Evolutionary conservation across 1,140 invertebrate genomes (phyloP).

Genomic region (Helicoverpa armigera): DNA sequence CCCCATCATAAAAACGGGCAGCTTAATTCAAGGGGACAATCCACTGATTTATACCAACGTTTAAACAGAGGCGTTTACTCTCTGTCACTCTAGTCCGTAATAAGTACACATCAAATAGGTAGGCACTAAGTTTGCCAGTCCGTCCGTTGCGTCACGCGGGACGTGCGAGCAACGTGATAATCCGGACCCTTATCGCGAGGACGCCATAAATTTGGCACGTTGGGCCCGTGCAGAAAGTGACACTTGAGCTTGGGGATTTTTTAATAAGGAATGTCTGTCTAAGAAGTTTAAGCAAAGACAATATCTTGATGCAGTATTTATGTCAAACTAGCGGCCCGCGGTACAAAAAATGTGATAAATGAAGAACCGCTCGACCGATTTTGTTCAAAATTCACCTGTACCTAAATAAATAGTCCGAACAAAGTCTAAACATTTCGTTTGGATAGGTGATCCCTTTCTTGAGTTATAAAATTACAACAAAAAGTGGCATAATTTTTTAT

Average conservation of each 20-base stretch:
- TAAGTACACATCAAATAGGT: conserved; percentile 39
- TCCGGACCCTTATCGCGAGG: conserved; percentile 24
- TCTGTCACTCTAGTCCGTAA: conserved; percentile 13
- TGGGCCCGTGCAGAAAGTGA: conserved; percentile 4
- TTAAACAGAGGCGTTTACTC: conserved; percentile 13
- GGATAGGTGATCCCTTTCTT: no score
- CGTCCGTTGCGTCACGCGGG: conserved; percentile 26
- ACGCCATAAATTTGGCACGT: conserved; percentile 29
- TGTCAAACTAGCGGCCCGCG: no score
- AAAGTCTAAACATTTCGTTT: no score
- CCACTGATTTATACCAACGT: conserved; percentile 25
- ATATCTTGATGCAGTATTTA: no score
- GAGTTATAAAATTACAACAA: no score
- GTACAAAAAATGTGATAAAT: no score
- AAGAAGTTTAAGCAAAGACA: background rate
- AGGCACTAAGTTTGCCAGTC: conserved; percentile 32
- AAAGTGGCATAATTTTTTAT: no score
- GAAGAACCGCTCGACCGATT: no score
- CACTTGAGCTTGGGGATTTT: conserved; percentile 18
- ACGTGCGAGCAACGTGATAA: conserved; percentile 34
- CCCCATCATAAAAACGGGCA: background rate
- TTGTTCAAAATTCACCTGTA: no score
- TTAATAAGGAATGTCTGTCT: conserved; percentile 13
- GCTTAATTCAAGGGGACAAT: background rate
- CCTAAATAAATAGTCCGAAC: no score